Conservation (phyloP, 2,797 vertebrate species). For the Sebastes trivittatus region DNA sequence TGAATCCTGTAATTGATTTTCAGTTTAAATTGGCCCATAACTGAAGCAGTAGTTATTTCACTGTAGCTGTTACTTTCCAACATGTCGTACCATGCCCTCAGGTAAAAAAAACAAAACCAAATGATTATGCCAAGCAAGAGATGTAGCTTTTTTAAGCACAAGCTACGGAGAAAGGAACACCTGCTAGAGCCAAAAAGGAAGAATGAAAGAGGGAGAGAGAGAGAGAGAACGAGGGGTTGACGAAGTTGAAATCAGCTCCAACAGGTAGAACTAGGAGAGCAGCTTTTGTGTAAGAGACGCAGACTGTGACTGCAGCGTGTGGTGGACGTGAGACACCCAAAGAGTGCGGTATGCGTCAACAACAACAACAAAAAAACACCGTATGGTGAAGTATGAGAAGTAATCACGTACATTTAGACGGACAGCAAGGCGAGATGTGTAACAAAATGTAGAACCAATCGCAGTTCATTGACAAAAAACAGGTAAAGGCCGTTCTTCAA, state of each 20-base stretch:
- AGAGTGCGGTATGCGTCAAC: neutral
- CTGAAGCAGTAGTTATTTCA: neutral
- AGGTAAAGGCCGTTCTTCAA: neutral
- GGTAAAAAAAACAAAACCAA: neutral
- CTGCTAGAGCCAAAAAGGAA: neutral
- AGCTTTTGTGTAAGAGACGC: neutral
- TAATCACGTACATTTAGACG: neutral
- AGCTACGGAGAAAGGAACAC: neutral
- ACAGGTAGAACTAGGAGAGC: conserved; percentile 19
- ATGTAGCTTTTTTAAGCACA: neutral
- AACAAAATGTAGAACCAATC: neutral
- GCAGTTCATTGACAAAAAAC: too few relatives aligned
- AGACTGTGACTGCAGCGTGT: neutral
- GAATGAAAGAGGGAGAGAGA: neutral
- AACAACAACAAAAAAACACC: neutral
- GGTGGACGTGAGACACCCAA: neutral
- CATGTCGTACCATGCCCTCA: conserved; percentile 4
- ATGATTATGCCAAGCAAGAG: neutral
- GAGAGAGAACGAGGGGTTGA: neutral
- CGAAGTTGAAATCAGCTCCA: neutral
- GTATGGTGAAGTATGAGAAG: neutral
- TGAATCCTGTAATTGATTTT: conserved; percentile 1
- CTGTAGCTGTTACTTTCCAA: neutral
- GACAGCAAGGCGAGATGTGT: neutral
- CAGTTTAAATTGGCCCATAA: conserved; percentile 9